Percentiles rank a stretch among this genome's conserved stretches.
Evolutionary conservation across 2,113 vertebrate species (phyloP).

Genomic region (Dipodomys stephensi): DNA sequence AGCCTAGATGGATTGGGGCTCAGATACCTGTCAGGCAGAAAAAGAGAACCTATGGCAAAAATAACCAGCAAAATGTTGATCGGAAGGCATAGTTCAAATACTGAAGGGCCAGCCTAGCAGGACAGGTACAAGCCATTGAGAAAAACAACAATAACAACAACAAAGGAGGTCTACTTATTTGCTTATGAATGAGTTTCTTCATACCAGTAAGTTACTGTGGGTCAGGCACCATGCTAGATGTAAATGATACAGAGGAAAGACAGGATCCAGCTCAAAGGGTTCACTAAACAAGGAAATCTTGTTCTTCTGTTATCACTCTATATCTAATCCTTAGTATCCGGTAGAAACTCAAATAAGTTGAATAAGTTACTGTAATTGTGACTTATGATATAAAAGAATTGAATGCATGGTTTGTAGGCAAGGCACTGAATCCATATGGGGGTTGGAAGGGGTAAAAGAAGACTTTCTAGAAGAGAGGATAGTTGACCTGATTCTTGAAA

Average conservation of each 20-base stretch:
- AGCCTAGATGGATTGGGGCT: too few relatives aligned
- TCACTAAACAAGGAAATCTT: background rate
- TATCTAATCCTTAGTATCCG: conserved; percentile 5
- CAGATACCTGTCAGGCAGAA: too few relatives aligned
- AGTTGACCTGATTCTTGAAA: background rate
- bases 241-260: conserved; percentile 12
- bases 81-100: too few relatives aligned
- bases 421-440: background rate
- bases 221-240: background rate
- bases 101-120: too few relatives aligned
- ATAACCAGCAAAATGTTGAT: too few relatives aligned
- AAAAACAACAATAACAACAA: too few relatives aligned
- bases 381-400: background rate
- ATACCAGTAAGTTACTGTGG: background rate
- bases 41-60: too few relatives aligned
- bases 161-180: background rate
- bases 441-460: background rate
- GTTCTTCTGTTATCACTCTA: background rate
- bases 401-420: background rate
- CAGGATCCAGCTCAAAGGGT: background rate
- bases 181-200: background rate
- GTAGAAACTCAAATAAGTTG: background rate
- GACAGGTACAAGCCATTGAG: too few relatives aligned
- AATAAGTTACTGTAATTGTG: background rate
- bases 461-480: background rate